Conservation (phyloP, 1,140 invertebrate genomes). For the Bombus affinis region DNA sequence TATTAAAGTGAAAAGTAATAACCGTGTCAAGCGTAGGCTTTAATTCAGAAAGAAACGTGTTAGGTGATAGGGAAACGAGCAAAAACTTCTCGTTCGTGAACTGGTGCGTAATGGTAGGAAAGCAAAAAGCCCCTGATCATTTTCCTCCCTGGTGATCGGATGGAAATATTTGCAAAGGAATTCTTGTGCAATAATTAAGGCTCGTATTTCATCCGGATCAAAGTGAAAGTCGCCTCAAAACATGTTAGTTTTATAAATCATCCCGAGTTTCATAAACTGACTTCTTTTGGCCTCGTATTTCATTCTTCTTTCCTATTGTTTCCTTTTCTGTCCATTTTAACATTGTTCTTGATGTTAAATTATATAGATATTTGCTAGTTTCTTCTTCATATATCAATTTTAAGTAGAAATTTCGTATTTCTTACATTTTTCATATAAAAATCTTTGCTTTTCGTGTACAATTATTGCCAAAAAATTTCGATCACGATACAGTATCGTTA, state of each 20-base stretch:
- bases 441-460: too few relatives aligned
- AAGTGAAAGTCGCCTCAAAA: neutral
- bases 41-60: conserved; percentile 17
- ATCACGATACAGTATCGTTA: too few relatives aligned
- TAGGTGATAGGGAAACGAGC: neutral
- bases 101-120: neutral
- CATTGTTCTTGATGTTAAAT: neutral
- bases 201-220: neutral
- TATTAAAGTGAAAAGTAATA: conserved; percentile 44
- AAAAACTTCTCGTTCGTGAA: neutral
- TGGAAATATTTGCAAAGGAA: conserved; percentile 1
- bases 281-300: neutral
- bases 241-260: neutral
- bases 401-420: too few relatives aligned
- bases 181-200: neutral
- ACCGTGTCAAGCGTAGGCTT: conserved; percentile 39
- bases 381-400: too few relatives aligned
- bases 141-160: neutral
- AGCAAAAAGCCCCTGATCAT: neutral
- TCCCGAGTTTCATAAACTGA: neutral
- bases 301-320: neutral
- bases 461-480: too few relatives aligned
- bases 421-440: neutral
- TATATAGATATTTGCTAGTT: neutral
- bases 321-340: neutral